Evolutionary conservation across 2,888 invertebrate genomes (phyloP).

Genomic region (Ariolimax columbianus): DNA sequence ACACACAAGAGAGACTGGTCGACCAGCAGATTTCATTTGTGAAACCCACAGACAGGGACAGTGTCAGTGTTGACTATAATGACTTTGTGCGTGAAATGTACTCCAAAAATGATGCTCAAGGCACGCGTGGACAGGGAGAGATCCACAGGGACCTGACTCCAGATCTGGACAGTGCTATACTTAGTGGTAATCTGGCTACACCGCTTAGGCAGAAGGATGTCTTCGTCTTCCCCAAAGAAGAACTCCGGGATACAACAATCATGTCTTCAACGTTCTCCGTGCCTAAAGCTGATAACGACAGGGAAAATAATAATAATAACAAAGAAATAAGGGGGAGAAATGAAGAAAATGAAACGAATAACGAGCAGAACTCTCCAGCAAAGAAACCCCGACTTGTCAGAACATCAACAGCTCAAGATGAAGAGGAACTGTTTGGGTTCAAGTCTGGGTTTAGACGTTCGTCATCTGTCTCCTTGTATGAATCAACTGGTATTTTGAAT

Average conservation of each 20-base stretch:
- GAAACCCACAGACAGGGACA: neutral
- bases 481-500: slow-evolving; percentile 19
- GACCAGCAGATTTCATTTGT: slow-evolving; percentile 22
- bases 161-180: slow-evolving; percentile 8
- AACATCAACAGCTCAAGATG: slow-evolving; percentile 24
- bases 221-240: slow-evolving; percentile 28
- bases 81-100: slow-evolving; percentile 42
- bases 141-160: neutral
- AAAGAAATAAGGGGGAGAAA: neutral
- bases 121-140: neutral
- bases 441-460: neutral
- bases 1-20: neutral
- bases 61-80: slow-evolving; percentile 25
- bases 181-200: slow-evolving; percentile 46
- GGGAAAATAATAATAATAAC: too few relatives aligned
- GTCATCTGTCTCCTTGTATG: neutral
- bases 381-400: slow-evolving; percentile 7
- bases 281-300: neutral
- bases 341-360: neutral
- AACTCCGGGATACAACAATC: neutral
- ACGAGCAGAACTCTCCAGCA: neutral
- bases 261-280: neutral
- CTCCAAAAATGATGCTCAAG: slow-evolving; percentile 7
- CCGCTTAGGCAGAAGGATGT: slow-evolving; percentile 17
- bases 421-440: neutral